Conservation (phyloP, 1,140 invertebrate species). For the Drosophila pectinifera region DNA sequence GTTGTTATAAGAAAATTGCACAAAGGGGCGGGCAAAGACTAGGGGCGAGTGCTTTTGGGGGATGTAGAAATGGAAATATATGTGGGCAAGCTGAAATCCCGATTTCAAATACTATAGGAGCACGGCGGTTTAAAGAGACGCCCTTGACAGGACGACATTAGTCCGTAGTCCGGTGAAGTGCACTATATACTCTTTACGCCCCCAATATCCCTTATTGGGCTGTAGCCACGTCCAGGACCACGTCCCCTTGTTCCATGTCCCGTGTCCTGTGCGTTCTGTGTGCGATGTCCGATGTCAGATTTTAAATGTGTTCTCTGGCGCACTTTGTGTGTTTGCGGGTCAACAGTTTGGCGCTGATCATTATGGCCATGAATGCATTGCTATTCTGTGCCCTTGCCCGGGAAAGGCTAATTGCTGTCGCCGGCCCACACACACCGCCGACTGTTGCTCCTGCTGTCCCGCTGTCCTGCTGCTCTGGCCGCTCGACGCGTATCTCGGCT, state of each 20-base stretch:
- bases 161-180: conserved; percentile 10
- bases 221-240: neutral
- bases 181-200: conserved; percentile 29
- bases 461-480: conserved; percentile 22
- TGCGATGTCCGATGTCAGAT: conserved; percentile 11
- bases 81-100: conserved; percentile 17
- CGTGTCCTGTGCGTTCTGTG: conserved; percentile 2
- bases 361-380: conserved; percentile 37
- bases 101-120: conserved; percentile 5
- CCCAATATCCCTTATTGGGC: conserved; percentile 40
- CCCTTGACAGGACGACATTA: conserved; percentile 20
- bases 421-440: conserved; percentile 16
- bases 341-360: conserved; percentile 57
- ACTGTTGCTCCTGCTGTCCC: conserved; percentile 38
- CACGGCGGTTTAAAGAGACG: conserved; percentile 9
- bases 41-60: conserved; percentile 11
- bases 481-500: conserved; percentile 12
- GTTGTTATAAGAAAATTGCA: conserved; percentile 44
- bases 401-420: conserved; percentile 55
- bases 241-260: neutral
- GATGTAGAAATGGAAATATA: conserved; percentile 16
- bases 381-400: conserved; percentile 32
- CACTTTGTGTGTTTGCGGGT: conserved; percentile 54
- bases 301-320: conserved; percentile 33
- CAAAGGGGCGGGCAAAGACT: conserved; percentile 4